Base-by-base conservation (phyloP, 2,797 vertebrate species). In the Falco berigora region DNA sequence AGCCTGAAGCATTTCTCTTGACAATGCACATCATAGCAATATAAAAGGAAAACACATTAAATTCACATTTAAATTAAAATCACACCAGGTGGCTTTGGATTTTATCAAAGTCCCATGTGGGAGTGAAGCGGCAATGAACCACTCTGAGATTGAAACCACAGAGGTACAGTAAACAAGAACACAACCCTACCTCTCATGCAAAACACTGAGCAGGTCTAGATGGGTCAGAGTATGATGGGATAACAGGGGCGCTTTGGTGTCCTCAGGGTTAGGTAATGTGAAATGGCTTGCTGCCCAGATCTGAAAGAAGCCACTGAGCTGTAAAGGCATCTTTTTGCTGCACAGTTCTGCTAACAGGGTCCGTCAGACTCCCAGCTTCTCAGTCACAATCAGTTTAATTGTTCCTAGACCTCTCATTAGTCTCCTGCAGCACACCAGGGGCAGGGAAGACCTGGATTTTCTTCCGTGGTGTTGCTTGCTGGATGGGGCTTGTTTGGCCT, bases 11-110 rank as follows among this genome's bases (percentile, higher is more conserved):
- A 71, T 53, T 93, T 90, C 93, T 95, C 72, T 62, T 75, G 87
- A 89, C 80, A 88, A 49, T 32, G 23, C 71, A 92, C 56, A 89
- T 86, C 53, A 63, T 3, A 91, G 71, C 32, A 76, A 76, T 92
- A 84, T 46, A 72, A 88, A 96, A 95, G 40, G 27, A 92, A 96
- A 96, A 77, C 84, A 79, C 72, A 95, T 90, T 92, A 91, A 88
- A 94, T 49, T 80, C 92, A 72, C 76, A 93, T 94, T 95, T 89
- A 92, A 94, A 95, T 96, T 97, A 96, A 94, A 94, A 92, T 85
- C 81, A 88, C 77, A 95, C 66, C 73, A 91, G 86, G 88, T 85
- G 81, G 72, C 78, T 96, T 90, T 94, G 88, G 95, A 80, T 94
- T 94, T 86, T 89, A 85, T 90, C 62, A 30, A 88, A 80, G 58